Evolutionary conservation across 1,140 invertebrate genomes (phyloP).

Genomic region (Asobara japonica): DNA sequence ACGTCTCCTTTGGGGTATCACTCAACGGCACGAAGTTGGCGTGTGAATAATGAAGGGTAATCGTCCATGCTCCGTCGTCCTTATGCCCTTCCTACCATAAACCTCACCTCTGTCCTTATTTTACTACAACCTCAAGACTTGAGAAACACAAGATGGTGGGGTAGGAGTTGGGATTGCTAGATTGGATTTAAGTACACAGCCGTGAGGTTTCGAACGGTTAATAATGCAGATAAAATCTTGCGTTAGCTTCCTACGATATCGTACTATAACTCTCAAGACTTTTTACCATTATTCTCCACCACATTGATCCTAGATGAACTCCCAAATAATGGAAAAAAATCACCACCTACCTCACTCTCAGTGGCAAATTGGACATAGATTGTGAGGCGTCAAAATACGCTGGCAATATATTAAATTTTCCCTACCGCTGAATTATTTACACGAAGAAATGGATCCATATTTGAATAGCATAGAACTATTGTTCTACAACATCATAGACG

Average conservation of each 20-base stretch:
- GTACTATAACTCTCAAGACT: slow-evolving; percentile 31
- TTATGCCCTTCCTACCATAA: slow-evolving; percentile 32
- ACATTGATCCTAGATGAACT: too few relatives aligned
- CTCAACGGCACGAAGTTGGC: slow-evolving; percentile 51
- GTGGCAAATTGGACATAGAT: too few relatives aligned
- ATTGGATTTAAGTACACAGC: slow-evolving; percentile 62
- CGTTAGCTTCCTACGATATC: slow-evolving; percentile 35
- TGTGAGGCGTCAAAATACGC: too few relatives aligned
- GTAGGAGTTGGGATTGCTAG: slow-evolving; percentile 51
- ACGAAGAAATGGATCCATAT: too few relatives aligned
- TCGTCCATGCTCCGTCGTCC: slow-evolving; percentile 53
- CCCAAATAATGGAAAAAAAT: too few relatives aligned
- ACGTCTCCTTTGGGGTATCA: slow-evolving; percentile 46
- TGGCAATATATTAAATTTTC: too few relatives aligned
- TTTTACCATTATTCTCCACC: not conserved
- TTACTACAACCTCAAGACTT: not conserved
- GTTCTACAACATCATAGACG: too few relatives aligned
- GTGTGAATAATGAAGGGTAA: slow-evolving; percentile 62
- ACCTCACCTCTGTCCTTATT: slow-evolving; percentile 8
- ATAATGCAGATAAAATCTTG: slow-evolving; percentile 58
- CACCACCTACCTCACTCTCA: too few relatives aligned
- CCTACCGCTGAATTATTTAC: too few relatives aligned
- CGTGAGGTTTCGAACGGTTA: slow-evolving; percentile 58
- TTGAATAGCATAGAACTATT: too few relatives aligned
- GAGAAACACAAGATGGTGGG: slow-evolving; percentile 38